Base-by-base conservation (phyloP, 1,140 invertebrate species). In the Papilio dardanus region DNA sequence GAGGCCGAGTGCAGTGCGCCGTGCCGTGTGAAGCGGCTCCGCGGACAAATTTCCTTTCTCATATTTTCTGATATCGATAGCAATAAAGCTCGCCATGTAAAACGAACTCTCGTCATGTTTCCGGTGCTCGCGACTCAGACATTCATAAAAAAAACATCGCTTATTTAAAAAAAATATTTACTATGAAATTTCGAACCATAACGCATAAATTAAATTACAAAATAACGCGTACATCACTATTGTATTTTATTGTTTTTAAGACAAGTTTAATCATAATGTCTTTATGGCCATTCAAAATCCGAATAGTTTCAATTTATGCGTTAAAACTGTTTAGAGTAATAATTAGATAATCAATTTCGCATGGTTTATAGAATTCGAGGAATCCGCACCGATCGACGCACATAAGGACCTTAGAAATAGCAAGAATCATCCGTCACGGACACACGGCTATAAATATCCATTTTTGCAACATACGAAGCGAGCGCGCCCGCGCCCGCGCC, bases 1-100 rank as follows among this genome's bases (percentile, higher is more conserved):
- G 86, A 89, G 83, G 76, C 85, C 79, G 79, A 82, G 82, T 86
- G 82, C 87, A 86, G 83, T 89, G 83, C 87, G 86, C 86, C 84
- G 83, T 87, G 86, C 84, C 84, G 83, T 87, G 87, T 88, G 87
- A 88, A 88, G 84, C 84, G 85, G 83, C 85, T 89, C 81, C 84
- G 89, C 90, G 89, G 87, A 90, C 88, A 89, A 83, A 89, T 89
- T 92, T 92, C 92, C 92, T 93, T 93, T 93, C 92, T 92, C 90
- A 93, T 88, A 92, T 92, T 93, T 92, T 90, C 88, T 86, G 85
- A 88, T 91, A 92, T 92, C 88, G 91, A 92, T 91, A 87, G 89
- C 87, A 83, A 88, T 88, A 91, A 90, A 91, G 84, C 87, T 85
- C 83, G 84, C 81, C 82, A 87, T 83, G 85, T 89, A 88, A 91